Evolutionary conservation across 1,140 invertebrate species (phyloP), one percentile per base, ranked within the genome.

Genomic region (Planococcus citri): DNA sequence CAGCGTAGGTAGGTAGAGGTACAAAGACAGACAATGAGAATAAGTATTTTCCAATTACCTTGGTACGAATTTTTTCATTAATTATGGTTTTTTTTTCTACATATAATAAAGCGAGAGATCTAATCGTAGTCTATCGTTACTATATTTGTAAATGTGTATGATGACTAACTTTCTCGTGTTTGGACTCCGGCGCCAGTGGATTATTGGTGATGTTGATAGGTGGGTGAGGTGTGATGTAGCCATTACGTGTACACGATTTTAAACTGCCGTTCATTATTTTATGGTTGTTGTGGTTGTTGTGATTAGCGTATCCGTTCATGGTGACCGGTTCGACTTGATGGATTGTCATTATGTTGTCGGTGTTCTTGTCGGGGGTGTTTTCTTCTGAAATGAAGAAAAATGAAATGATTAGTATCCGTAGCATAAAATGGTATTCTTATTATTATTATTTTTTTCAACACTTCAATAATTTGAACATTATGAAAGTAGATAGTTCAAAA

Each of bases 151-250:
- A n/a, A n/a, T n/a, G n/a, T n/a, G n/a, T 51, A 51, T 51, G 41
- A 20, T 51, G 41, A 71, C 51, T 27, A 71, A 75, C 73, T 64
- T 82, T 78, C 73, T 84, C 82, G 77, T 85, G 83, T 70, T 85
- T 83, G 61, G 83, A 81, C 25, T 73, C 73, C 72, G 86, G 84
- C 14, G 86, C 85, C 41, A 88, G 75, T 22, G 86, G 86, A 81
- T 87, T 87, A 17, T 84, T 83, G 0, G 86, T 87, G 72, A 88
- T 88, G 71, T 86, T 88, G 74, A 87, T 75, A 24, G 73, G 69
- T 27, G 69, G 70, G 27, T 73, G 69, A 33, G 69, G 72, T 29
- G 69, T 68, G 29, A 70, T 29, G 33, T 71, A 70, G 20, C 69
- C 69, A 27, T 70, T 73, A 17, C 58, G 27, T 51, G 68, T 74